phyloP scores from a whole-genome alignment of 2,113 vertebrate genomes.

The Euleptes europaea region DNA sequence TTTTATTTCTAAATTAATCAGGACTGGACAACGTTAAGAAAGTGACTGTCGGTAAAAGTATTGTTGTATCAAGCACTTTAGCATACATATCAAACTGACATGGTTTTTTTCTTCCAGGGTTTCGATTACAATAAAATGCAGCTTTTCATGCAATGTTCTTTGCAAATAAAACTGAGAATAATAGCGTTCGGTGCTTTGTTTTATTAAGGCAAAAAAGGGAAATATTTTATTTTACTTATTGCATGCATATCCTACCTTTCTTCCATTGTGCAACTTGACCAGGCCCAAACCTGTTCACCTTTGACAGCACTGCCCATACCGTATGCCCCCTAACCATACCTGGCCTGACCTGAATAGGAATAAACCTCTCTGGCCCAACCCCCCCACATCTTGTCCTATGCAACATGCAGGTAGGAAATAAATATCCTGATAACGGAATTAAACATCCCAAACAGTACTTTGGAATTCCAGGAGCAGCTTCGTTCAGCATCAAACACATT shows the following conservation, averaged over 20 bases:
- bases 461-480: not conserved
- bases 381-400: not conserved
- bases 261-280: too few species aligned
- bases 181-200: slow-evolving; percentile 49
- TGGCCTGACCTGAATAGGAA: too few species aligned
- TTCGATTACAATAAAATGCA: slow-evolving; percentile 80
- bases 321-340: too few species aligned
- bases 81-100: slow-evolving; percentile 71
- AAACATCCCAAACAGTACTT: not conserved
- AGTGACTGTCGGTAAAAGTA: slow-evolving; percentile 64
- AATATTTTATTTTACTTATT: not conserved
- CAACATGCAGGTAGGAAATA: not conserved
- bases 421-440: not conserved
- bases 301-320: too few species aligned
- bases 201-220: slow-evolving; percentile 33
- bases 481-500: not conserved
- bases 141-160: slow-evolving; percentile 83
- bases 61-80: slow-evolving; percentile 82
- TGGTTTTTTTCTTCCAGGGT: slow-evolving; percentile 76
- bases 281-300: too few species aligned
- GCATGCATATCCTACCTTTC: too few species aligned
- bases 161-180: slow-evolving; percentile 82
- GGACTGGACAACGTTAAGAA: slow-evolving; percentile 73
- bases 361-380: not conserved
- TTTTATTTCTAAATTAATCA: slow-evolving; percentile 57